These are phyloP conservation scores for Aethes cnicana DNA, from an alignment of 2,888 invertebrate species.

Conservation along the genomic window DNA sequence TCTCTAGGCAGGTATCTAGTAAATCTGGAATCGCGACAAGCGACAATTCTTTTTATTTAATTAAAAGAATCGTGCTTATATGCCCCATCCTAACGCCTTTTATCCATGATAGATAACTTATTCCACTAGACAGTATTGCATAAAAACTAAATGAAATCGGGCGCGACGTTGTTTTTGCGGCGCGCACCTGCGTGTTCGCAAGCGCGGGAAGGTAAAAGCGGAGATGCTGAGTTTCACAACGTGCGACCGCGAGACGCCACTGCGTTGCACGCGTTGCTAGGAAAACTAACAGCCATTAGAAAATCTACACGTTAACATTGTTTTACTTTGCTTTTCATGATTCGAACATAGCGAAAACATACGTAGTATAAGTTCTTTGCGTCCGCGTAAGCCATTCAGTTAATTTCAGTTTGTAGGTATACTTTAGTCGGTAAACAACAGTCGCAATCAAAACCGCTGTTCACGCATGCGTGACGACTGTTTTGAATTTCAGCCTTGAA, in stretches of 20 bases:
- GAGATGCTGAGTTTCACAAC: conserved; percentile 80
- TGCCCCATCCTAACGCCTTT: background rate
- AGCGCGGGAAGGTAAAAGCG: conserved; percentile 79
- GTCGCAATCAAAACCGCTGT: conserved; percentile 64
- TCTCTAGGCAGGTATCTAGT: too few relatives aligned
- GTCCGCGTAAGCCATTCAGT: background rate
- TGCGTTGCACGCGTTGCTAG: conserved; percentile 55
- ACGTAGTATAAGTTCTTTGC: background rate
- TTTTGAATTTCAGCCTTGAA: conserved; percentile 83
- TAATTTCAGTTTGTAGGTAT: background rate
- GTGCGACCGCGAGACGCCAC: conserved; percentile 37
- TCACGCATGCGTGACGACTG: conserved; percentile 80
- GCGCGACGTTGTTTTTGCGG: conserved; percentile 75
- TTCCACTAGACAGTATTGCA: conserved; percentile 58
- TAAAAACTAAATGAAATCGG: conserved; percentile 78
- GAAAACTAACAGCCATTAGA: conserved; percentile 49
- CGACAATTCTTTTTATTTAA: too few relatives aligned
- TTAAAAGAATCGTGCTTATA: too few relatives aligned
- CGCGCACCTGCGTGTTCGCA: conserved; percentile 84
- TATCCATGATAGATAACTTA: conserved; percentile 1
- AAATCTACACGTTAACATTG: too few relatives aligned
- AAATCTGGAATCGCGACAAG: too few relatives aligned
- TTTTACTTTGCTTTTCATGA: background rate
- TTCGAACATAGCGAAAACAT: background rate
- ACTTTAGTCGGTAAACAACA: conserved; percentile 35